A percentile compares a stretch with the other conserved stretches of the same genome.
These are phyloP conservation scores for Drosophila pseudoananassae DNA, from an alignment of 1,140 invertebrate species.

Conservation along the genomic window DNA sequence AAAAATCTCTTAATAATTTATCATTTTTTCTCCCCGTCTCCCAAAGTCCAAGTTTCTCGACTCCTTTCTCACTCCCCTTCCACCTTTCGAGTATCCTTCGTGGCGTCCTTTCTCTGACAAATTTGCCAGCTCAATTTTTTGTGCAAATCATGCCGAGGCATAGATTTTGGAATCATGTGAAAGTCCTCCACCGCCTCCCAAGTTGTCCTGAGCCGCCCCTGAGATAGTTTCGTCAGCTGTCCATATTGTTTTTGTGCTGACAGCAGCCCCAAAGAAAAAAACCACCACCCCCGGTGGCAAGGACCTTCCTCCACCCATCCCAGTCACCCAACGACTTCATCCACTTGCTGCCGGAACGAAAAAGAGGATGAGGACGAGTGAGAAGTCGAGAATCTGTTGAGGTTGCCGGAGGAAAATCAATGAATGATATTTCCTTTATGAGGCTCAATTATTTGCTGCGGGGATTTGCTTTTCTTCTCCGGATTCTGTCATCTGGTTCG, in stretches of 20 bases:
- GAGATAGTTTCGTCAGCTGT: constrained; percentile 79
- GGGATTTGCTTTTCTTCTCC: constrained; percentile 76
- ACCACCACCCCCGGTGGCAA: constrained; percentile 11
- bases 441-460: constrained; percentile 83
- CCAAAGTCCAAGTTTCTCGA: constrained; percentile 29
- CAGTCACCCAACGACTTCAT: constrained; percentile 41
- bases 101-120: constrained; percentile 50
- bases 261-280: constrained; percentile 20
- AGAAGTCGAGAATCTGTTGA: constrained; percentile 22
- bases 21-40: constrained; percentile 58
- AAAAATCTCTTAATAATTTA: constrained; percentile 77
- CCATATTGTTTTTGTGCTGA: constrained; percentile 46
- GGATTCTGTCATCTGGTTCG: constrained; percentile 60
- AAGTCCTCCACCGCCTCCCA: constrained; percentile 49
- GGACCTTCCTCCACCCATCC: no score
- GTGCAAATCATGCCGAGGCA: constrained; percentile 79
- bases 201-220: constrained; percentile 14
- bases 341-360: constrained; percentile 52
- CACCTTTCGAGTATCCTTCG: not conserved
- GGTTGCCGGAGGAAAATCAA: constrained; percentile 67
- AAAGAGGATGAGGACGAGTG: constrained; percentile 4
- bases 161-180: constrained; percentile 79
- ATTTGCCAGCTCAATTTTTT: constrained; percentile 74
- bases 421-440: constrained; percentile 81
- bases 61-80: not conserved